Conservation (phyloP, 2,888 invertebrate genomes). For the Cheilosia vulpina region DNA sequence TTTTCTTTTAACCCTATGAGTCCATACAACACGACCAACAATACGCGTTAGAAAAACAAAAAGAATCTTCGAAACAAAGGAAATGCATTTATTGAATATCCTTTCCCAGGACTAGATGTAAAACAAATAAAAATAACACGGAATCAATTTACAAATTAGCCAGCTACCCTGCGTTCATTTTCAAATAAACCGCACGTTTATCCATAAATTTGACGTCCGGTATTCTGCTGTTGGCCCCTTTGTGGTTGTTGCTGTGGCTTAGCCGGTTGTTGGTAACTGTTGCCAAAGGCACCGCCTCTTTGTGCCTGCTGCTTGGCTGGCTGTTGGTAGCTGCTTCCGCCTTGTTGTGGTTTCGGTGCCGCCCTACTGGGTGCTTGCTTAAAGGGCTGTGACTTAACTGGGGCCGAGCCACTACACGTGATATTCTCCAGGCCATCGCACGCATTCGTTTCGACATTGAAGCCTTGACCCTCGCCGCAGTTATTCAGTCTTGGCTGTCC, state of each 20-base stretch:
- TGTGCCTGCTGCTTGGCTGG: slow-evolving; percentile 13
- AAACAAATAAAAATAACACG: slow-evolving; percentile 48
- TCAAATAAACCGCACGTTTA: slow-evolving; percentile 6
- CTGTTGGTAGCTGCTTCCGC: slow-evolving; percentile 20
- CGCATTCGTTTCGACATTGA: slow-evolving; percentile 88
- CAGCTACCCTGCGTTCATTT: slow-evolving; percentile 1
- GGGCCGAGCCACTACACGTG: slow-evolving; percentile 85
- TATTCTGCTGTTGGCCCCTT: slow-evolving; percentile 34
- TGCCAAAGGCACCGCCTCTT: slow-evolving; percentile 18
- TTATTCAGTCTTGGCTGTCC: slow-evolving; percentile 89
- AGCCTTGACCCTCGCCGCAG: slow-evolving; percentile 91
- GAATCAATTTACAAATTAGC: slow-evolving; percentile 44
- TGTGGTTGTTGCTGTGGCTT: slow-evolving; percentile 46
- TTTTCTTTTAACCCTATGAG: too few species aligned
- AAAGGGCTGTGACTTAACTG: slow-evolving; percentile 40
- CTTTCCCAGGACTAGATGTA: slow-evolving; percentile 64
- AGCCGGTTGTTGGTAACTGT: not conserved
- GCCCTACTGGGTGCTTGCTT: slow-evolving; percentile 10
- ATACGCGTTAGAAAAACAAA: too few species aligned
- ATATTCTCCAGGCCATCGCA: slow-evolving; percentile 93
- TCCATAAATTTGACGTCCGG: slow-evolving; percentile 51
- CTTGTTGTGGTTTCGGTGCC: slow-evolving; percentile 1
- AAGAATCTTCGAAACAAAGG: slow-evolving; percentile 36
- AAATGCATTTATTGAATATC: slow-evolving; percentile 65
- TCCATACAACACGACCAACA: too few species aligned